phyloP scores from a whole-genome alignment of 2,797 vertebrate genomes.

The Hirundo rustica region DNA sequence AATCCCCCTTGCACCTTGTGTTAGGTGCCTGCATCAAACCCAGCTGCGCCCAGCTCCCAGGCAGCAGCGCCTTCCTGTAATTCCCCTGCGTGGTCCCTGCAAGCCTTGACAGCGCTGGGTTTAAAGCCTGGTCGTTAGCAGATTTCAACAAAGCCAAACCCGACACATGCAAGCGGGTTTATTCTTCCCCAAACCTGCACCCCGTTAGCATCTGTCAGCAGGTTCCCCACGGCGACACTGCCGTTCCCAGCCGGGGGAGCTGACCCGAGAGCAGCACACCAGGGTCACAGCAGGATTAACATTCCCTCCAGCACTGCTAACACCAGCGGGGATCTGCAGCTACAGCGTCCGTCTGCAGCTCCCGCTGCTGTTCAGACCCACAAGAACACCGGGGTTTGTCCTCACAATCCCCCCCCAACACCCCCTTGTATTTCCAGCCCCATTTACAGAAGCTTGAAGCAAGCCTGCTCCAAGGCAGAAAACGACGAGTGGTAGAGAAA shows the following conservation, averaged over 20 bases:
- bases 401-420: not conserved
- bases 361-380: not conserved
- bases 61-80: not conserved
- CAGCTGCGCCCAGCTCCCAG: not conserved
- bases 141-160: constrained; percentile 35
- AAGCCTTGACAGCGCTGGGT: not conserved
- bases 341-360: fast-evolving
- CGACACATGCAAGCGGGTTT: not conserved
- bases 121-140: not conserved
- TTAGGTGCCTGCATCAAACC: not conserved
- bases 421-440: not conserved
- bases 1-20: not conserved
- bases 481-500: not conserved
- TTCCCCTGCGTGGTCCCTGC: not conserved
- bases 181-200: constrained; percentile 10
- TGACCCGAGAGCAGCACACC: constrained; percentile 22
- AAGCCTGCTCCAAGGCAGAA: not conserved
- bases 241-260: not conserved
- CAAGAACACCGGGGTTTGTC: fast-evolving
- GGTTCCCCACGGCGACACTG: constrained; percentile 1
- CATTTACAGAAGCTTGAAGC: not conserved
- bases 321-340: not conserved
- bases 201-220: constrained; percentile 26
- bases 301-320: constrained; percentile 40
- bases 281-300: constrained; percentile 33